phyloP scores from a whole-genome alignment of 2,888 invertebrate species.

The Limnephilus rhombicus region DNA sequence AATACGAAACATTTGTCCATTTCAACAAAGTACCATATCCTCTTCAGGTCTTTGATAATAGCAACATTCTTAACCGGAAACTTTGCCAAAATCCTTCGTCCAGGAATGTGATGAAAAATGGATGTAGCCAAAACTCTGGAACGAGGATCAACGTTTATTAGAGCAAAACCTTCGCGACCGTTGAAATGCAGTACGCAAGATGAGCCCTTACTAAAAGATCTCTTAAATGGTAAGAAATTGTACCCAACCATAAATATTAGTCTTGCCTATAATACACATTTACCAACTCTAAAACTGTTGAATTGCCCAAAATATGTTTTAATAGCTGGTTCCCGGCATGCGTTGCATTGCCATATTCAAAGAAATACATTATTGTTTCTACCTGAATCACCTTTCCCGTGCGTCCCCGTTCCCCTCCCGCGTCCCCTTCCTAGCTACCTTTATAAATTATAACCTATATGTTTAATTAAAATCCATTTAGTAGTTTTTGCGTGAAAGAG shows the following conservation, averaged over 20 bases:
- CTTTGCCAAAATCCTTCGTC: conserved; percentile 36
- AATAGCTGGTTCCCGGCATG: too few species aligned
- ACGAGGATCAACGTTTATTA: conserved; percentile 26
- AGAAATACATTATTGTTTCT: too few species aligned
- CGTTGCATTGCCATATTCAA: too few species aligned
- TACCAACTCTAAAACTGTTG: too few species aligned
- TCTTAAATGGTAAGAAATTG: neutral
- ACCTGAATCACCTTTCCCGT: too few species aligned
- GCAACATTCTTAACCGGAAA: conserved; percentile 32
- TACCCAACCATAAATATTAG: neutral
- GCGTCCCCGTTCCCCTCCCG: too few species aligned
- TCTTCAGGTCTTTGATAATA: neutral
- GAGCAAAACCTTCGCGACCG: neutral
- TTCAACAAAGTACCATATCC: neutral
- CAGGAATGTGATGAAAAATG: conserved; percentile 51
- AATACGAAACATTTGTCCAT: neutral
- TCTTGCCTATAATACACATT: too few species aligned
- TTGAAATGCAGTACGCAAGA: neutral
- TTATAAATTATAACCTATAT: too few species aligned
- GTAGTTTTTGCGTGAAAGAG: too few species aligned
- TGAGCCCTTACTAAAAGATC: neutral
- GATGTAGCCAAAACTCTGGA: neutral
- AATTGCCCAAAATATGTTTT: too few species aligned
- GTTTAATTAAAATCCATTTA: too few species aligned
- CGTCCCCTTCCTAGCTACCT: too few species aligned